A percentile compares a stretch with the other conserved stretches of the same genome.
These are phyloP conservation scores for Athetis lepigone DNA, from an alignment of 2,888 invertebrate genomes.

Conservation along the genomic window DNA sequence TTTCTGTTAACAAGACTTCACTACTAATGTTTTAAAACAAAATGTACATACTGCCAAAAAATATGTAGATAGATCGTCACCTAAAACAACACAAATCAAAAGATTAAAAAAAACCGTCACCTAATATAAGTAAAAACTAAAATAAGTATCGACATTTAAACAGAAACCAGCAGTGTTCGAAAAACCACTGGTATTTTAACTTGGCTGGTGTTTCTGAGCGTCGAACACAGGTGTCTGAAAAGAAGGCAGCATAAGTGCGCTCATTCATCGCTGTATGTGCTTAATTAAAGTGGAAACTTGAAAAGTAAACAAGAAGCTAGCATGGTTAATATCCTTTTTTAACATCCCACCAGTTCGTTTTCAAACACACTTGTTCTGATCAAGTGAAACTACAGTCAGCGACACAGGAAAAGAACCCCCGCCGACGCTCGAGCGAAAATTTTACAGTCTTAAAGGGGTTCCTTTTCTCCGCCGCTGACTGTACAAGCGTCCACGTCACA, in stretches of 20 bases:
- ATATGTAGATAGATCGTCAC: too few relatives aligned
- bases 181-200: not conserved
- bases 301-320: conserved; percentile 2
- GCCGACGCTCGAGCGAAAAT: too few relatives aligned
- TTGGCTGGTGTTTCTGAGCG: not conserved
- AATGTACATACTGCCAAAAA: too few relatives aligned
- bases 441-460: too few relatives aligned
- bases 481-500: conserved; percentile 72
- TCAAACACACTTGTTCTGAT: conserved; percentile 23
- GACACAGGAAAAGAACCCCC: too few relatives aligned
- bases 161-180: not conserved
- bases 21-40: too few relatives aligned
- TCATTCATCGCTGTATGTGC: conserved; percentile 1
- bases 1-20: too few relatives aligned
- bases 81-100: too few relatives aligned
- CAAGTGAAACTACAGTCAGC: too few relatives aligned
- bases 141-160: not conserved
- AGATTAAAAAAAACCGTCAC: too few relatives aligned
- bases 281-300: not conserved
- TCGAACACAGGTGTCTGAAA: conserved; percentile 20
- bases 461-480: too few relatives aligned
- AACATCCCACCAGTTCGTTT: conserved; percentile 11
- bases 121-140: not conserved
- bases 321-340: not conserved
- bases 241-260: not conserved